Percentiles rank a stretch among this genome's conserved stretches.
Conservation (phyloP, 2,888 invertebrate genomes). For the Agrotis clavis region DNA sequence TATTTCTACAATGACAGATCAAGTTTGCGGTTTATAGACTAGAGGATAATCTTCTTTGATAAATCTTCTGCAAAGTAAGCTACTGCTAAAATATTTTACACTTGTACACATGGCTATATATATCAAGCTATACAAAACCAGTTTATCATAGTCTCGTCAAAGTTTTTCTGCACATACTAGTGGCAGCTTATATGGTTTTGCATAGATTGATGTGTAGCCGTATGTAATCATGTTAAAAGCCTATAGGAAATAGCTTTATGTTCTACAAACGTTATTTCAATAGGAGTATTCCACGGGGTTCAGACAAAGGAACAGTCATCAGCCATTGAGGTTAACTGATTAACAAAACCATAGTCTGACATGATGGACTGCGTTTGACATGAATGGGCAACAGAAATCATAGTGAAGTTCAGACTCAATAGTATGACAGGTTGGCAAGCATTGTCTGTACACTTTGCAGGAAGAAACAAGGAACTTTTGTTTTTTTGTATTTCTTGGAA, state of each 20-base stretch:
- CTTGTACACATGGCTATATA: too few relatives aligned
- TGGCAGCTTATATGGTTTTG: too few relatives aligned
- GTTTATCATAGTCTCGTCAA: too few relatives aligned
- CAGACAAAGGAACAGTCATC: neutral
- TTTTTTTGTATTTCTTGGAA: neutral
- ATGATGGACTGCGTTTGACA: neutral
- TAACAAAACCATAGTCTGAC: neutral
- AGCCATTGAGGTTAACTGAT: constrained; percentile 9
- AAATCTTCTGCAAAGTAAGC: neutral
- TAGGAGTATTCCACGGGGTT: neutral
- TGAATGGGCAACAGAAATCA: constrained; percentile 7
- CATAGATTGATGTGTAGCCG: too few relatives aligned
- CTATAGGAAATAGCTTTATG: neutral
- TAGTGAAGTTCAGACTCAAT: constrained; percentile 8
- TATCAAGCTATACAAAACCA: too few relatives aligned
- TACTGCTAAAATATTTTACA: too few relatives aligned
- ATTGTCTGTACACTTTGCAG: neutral
- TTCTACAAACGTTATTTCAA: neutral
- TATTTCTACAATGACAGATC: too few relatives aligned
- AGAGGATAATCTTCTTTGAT: too few relatives aligned
- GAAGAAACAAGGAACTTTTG: neutral
- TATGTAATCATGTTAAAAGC: neutral
- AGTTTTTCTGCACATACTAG: too few relatives aligned
- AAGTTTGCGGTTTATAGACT: too few relatives aligned
- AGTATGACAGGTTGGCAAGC: constrained; percentile 10